A percentile compares a stretch with the other conserved stretches of the same genome.
Conservation (phyloP, 2,113 vertebrate genomes). For the Saguinus midas region DNA sequence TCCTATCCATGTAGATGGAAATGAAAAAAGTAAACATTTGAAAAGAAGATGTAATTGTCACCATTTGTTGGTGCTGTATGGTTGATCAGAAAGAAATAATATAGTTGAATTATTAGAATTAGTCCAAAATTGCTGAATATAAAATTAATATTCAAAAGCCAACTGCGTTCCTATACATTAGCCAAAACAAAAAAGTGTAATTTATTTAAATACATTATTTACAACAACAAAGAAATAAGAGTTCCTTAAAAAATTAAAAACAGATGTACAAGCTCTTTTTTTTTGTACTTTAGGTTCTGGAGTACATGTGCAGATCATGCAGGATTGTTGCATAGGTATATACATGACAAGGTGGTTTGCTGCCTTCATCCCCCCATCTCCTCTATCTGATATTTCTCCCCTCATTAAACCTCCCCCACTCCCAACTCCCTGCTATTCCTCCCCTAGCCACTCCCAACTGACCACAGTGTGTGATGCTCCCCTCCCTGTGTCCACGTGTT, state of each 20-base stretch:
- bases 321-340: no score
- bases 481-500: no score
- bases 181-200: neutral
- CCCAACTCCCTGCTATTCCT: no score
- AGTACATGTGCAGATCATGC: no score
- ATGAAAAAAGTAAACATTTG: neutral
- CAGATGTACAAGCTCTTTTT: neutral
- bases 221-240: neutral
- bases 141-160: neutral
- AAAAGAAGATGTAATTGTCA: neutral
- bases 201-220: neutral
- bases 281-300: no score
- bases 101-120: neutral
- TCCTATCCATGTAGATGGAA: neutral
- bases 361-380: no score
- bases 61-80: neutral
- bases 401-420: no score
- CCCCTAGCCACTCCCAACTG: no score
- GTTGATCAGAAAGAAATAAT: neutral
- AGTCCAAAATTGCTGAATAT: neutral
- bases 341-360: no score
- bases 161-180: neutral
- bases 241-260: neutral
- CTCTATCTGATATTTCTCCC: no score
- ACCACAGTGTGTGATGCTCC: no score